A percentile compares a stretch with the other conserved stretches of the same genome.
phyloP scores from a whole-genome alignment of 2,888 invertebrate genomes.

The Lasius fuliginosus region DNA sequence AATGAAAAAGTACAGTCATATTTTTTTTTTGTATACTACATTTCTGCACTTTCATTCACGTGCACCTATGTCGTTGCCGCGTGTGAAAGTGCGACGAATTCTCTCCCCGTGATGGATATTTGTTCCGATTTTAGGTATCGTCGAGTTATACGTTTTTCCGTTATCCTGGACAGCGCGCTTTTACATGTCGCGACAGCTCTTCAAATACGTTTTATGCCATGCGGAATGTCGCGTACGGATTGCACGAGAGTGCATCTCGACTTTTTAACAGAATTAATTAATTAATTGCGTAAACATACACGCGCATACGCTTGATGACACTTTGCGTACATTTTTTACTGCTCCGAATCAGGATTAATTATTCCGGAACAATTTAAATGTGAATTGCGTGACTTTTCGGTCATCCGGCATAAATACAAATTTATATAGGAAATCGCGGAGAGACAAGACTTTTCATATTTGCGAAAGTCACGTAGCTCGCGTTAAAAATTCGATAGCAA shows the following conservation, averaged over 20 bases:
- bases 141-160: conserved; percentile 33
- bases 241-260: conserved; percentile 6
- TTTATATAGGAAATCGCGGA: conserved; percentile 3
- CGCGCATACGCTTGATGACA: background rate
- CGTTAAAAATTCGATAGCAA: conserved; percentile 12
- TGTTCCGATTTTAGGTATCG: conserved; percentile 53
- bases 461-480: conserved; percentile 29
- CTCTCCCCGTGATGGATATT: conserved; percentile 37
- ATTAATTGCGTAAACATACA: conserved; percentile 24
- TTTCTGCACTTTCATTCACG: conserved; percentile 24
- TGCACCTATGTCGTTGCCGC: background rate
- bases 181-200: conserved; percentile 52
- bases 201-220: conserved; percentile 33
- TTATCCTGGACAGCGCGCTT: conserved; percentile 31
- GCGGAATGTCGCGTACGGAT: conserved; percentile 17
- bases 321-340: conserved; percentile 38
- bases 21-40: background rate
- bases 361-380: conserved; percentile 47
- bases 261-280: conserved; percentile 43
- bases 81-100: conserved; percentile 45
- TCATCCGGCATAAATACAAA: conserved; percentile 34
- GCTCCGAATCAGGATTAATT: conserved; percentile 48
- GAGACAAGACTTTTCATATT: background rate
- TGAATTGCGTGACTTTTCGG: conserved; percentile 34
- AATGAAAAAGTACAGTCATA: background rate